A percentile compares a stretch with the other conserved stretches of the same genome.
phyloP scores from a whole-genome alignment of 2,113 vertebrate genomes.

The Microcebus ravelobensis region DNA sequence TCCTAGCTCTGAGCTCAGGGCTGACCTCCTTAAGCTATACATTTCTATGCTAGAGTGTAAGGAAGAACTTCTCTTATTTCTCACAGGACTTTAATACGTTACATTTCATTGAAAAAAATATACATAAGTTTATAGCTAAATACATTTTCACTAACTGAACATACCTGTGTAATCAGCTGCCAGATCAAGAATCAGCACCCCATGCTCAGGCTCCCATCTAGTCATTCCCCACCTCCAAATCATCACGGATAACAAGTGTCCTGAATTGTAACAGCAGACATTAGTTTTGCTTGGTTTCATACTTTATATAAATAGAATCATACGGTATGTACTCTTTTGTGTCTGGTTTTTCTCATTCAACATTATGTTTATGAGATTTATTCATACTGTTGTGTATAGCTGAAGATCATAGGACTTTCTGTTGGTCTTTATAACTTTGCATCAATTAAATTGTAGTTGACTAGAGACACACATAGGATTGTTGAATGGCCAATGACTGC shows the following conservation, averaged over 20 bases:
- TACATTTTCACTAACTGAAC: slow-evolving; percentile 32
- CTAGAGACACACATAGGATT: too few relatives aligned
- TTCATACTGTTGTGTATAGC: too few relatives aligned
- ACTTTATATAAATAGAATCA: too few relatives aligned
- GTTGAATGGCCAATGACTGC: too few relatives aligned
- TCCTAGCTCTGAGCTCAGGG: not conserved
- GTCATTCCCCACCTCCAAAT: not conserved
- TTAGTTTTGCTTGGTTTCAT: too few relatives aligned
- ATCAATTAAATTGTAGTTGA: too few relatives aligned
- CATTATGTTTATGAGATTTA: too few relatives aligned
- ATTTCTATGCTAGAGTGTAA: not conserved
- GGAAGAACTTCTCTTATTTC: not conserved
- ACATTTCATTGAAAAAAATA: not conserved
- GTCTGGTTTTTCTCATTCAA: too few relatives aligned
- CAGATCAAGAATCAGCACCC: not conserved
- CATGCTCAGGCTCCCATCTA: not conserved
- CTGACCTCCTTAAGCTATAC: not conserved
- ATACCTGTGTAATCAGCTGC: not conserved
- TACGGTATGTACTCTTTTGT: too few relatives aligned
- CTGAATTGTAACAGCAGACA: too few relatives aligned
- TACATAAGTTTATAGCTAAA: not conserved
- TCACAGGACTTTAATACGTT: slow-evolving; percentile 41
- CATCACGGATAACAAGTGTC: slow-evolving; percentile 11
- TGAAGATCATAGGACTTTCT: too few relatives aligned
- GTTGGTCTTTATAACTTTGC: too few relatives aligned